Evolutionary conservation across 92 coral and sea anemone genomes (phyloP).

Genomic region (Palythoa caribaeorum): DNA sequence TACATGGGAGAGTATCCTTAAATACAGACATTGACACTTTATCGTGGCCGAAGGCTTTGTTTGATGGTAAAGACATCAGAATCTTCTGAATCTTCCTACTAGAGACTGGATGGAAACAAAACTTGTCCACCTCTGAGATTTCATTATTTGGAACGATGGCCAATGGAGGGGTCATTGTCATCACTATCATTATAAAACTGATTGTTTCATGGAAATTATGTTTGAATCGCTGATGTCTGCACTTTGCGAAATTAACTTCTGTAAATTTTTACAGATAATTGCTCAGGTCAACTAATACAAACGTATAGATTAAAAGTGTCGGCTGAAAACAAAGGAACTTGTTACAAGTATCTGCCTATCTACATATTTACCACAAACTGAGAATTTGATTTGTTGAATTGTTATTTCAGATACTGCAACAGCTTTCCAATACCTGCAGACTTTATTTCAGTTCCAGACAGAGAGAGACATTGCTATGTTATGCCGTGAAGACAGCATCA

Average conservation of each 20-base stretch:
- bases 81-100: slow-evolving; percentile 1
- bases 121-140: background rate
- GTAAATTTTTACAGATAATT: too few species aligned
- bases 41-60: background rate
- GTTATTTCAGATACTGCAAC: slow-evolving; percentile 64
- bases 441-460: slow-evolving; percentile 39
- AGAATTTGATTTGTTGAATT: background rate
- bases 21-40: background rate
- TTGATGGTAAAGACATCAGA: slow-evolving; percentile 14
- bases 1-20: background rate
- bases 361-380: too few species aligned
- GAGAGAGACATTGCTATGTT: slow-evolving; percentile 59
- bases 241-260: too few species aligned
- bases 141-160: slow-evolving; percentile 9
- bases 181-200: too few species aligned
- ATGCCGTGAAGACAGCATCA: slow-evolving; percentile 44
- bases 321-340: too few species aligned
- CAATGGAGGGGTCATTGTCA: background rate
- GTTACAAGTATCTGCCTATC: too few species aligned
- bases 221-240: too few species aligned
- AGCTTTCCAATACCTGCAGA: slow-evolving; percentile 58
- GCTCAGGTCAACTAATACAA: too few species aligned
- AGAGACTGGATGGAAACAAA: slow-evolving; percentile 24
- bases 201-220: too few species aligned
- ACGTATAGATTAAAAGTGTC: too few species aligned